Evolutionary conservation across 1,140 invertebrate genomes (phyloP).

Genomic region (Schlechtendalia chinensis): DNA sequence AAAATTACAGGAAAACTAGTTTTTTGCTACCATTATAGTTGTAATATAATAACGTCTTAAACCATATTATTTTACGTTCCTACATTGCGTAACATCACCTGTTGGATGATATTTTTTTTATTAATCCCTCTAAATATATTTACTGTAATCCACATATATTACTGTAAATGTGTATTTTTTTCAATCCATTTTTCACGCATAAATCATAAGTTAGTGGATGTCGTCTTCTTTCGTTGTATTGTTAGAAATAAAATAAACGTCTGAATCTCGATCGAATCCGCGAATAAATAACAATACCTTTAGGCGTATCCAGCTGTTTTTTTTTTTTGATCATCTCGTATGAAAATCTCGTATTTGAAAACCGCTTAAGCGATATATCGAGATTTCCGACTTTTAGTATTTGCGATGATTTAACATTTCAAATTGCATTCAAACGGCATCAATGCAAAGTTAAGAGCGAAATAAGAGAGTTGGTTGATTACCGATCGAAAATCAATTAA

Average conservation of each 20-base stretch:
- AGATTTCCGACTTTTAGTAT: too few species aligned
- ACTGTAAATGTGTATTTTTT: neutral
- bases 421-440: neutral
- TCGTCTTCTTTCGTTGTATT: too few species aligned
- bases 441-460: neutral
- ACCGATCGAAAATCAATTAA: neutral
- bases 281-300: too few species aligned
- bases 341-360: too few species aligned
- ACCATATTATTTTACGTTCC: neutral
- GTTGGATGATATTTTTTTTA: neutral
- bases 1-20: conserved; percentile 24
- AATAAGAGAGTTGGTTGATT: conserved; percentile 1
- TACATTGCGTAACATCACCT: neutral
- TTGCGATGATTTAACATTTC: too few species aligned
- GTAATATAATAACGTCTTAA: conserved; percentile 18
- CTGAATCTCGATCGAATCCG: too few species aligned
- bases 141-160: neutral
- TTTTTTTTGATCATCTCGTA: too few species aligned
- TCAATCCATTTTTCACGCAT: too few species aligned
- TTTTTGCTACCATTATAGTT: conserved; percentile 12
- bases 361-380: too few species aligned
- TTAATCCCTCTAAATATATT: neutral
- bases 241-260: too few species aligned
- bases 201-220: too few species aligned
- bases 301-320: too few species aligned